Evolutionary conservation across 2,113 vertebrate genomes (phyloP).

Genomic region (Atractosteus spatula): DNA sequence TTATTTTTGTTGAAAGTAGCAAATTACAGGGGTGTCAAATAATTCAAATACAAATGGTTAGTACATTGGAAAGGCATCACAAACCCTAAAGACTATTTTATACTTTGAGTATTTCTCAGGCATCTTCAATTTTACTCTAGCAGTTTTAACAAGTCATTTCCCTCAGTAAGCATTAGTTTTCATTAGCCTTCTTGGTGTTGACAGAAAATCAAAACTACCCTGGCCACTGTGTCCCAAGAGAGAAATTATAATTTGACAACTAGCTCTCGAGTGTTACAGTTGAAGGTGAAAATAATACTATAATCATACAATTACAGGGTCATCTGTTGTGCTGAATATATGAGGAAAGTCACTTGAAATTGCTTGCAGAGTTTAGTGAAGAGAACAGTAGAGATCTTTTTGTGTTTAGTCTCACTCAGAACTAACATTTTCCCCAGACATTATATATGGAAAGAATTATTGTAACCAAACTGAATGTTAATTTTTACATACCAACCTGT

Average conservation of each 20-base stretch:
- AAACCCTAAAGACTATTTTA: constrained; percentile 1
- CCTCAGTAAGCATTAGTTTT: constrained; percentile 42
- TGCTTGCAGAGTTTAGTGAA: constrained; percentile 4
- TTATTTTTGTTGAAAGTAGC: constrained; percentile 39
- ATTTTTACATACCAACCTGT: no score
- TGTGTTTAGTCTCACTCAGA: no score
- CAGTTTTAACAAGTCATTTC: constrained; percentile 49
- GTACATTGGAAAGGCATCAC: neutral
- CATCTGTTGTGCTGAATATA: constrained; percentile 27
- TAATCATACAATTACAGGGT: constrained; percentile 30
- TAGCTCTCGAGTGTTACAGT: constrained; percentile 35
- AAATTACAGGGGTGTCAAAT: constrained; percentile 51
- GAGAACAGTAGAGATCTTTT: no score
- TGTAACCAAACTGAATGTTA: no score
- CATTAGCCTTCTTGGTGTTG: constrained; percentile 39
- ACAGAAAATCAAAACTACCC: constrained; percentile 46
- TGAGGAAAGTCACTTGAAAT: constrained; percentile 13
- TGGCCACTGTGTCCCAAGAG: constrained; percentile 31
- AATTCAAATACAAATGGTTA: constrained; percentile 46
- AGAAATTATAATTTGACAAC: constrained; percentile 41
- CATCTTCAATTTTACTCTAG: constrained; percentile 25
- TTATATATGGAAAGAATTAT: no score
- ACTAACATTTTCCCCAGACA: no score
- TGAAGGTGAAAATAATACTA: constrained; percentile 42
- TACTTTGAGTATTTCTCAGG: constrained; percentile 24